phyloP scores from a whole-genome alignment of 1,140 invertebrate genomes.

The Holotrichia oblita region DNA sequence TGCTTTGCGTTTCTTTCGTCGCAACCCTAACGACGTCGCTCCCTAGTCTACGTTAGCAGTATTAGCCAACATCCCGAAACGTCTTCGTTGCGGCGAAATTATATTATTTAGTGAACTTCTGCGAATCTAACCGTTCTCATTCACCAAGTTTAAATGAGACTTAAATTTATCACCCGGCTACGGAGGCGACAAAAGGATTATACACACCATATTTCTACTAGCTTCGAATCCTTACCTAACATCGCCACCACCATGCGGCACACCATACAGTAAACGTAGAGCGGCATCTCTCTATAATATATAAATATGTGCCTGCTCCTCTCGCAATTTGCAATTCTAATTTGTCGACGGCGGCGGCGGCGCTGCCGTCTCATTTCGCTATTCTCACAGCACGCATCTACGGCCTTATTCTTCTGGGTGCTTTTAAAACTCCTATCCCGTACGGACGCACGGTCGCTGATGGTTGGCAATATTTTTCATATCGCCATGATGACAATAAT shows the following conservation, averaged over 20 bases:
- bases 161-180: constrained; percentile 47
- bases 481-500: constrained; percentile 1
- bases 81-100: background rate
- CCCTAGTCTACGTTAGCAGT: no score
- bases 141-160: constrained; percentile 46
- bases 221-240: constrained; percentile 22
- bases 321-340: constrained; percentile 47
- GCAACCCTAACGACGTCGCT: no score
- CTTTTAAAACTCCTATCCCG: constrained; percentile 47
- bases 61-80: no score
- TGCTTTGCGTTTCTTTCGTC: no score
- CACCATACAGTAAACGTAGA: background rate
- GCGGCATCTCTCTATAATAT: background rate
- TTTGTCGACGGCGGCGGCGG: background rate
- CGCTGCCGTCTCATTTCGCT: constrained; percentile 44
- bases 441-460: constrained; percentile 30
- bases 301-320: constrained; percentile 46
- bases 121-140: constrained; percentile 44
- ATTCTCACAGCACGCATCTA: constrained; percentile 46
- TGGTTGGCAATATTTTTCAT: constrained; percentile 45
- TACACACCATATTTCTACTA: background rate
- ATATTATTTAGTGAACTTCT: constrained; percentile 39
- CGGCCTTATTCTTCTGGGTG: constrained; percentile 46
- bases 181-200: constrained; percentile 48
- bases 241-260: constrained; percentile 36